phyloP scores from a whole-genome alignment of 2,888 invertebrate genomes.

The Platypus cylindrus region DNA sequence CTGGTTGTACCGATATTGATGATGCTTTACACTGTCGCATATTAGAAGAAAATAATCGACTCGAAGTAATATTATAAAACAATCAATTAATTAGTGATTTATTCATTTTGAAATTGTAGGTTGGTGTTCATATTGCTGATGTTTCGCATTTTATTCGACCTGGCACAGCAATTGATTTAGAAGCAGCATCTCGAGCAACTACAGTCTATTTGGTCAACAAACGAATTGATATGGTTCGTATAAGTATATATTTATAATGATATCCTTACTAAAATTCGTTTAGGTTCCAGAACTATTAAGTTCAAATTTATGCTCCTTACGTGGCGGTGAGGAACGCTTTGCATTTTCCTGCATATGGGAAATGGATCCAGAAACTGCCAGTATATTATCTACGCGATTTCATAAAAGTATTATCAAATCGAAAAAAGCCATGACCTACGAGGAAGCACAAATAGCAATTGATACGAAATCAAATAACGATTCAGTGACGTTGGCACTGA shows the following conservation, averaged over 20 bases:
- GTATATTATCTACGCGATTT: conserved; percentile 68
- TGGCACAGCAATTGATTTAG: conserved; percentile 80
- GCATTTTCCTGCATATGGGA: conserved; percentile 97
- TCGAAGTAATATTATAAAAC: background rate
- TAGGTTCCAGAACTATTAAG: conserved; percentile 65
- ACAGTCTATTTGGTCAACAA: conserved; percentile 94
- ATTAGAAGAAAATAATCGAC: conserved; percentile 57
- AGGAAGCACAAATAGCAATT: conserved; percentile 88
- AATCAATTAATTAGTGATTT: background rate
- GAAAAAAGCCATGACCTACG: conserved; percentile 89
- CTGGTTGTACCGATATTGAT: conserved; percentile 98
- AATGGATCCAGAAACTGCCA: conserved; percentile 62
- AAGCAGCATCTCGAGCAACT: conserved; percentile 87
- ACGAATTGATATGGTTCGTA: conserved; percentile 72
- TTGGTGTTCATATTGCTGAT: conserved; percentile 98
- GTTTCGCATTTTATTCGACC: conserved; percentile 95
- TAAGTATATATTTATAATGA: background rate
- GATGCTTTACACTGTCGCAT: conserved; percentile 87
- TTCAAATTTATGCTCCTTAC: conserved; percentile 89
- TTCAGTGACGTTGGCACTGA: conserved; percentile 60
- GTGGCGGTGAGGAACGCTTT: conserved; percentile 79
- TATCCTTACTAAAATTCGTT: background rate
- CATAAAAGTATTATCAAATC: conserved; percentile 90
- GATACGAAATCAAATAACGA: conserved; percentile 66
- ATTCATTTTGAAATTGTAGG: conserved; percentile 41